A percentile compares a stretch with the other conserved stretches of the same genome.
Evolutionary conservation across 2,797 vertebrate species (phyloP).

Genomic region (Macroramphosus scolopax): DNA sequence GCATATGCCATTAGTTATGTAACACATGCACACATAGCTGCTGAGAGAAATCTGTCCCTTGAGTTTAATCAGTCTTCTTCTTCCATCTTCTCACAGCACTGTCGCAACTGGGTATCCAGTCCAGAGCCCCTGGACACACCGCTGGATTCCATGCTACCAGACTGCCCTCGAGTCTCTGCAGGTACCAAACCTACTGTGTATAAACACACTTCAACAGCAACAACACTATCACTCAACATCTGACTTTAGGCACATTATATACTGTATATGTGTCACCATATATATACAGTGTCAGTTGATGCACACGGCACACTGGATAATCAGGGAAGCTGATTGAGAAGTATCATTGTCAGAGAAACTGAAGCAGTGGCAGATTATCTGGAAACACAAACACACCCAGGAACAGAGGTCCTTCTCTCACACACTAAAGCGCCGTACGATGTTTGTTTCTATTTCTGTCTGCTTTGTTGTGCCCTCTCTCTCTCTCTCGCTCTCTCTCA

Average conservation of each 20-base stretch:
- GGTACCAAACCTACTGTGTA: constrained; percentile 72
- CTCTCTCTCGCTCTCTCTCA: constrained; percentile 44
- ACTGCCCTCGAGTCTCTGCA: constrained; percentile 95
- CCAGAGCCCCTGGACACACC: constrained; percentile 89
- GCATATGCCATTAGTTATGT: too few species aligned
- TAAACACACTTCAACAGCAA: constrained; percentile 4
- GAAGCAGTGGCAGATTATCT: constrained; percentile 45
- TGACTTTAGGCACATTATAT: too few species aligned
- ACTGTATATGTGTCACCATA: too few species aligned
- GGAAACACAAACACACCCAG: constrained; percentile 29
- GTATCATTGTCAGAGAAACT: constrained; percentile 40
- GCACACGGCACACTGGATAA: too few species aligned
- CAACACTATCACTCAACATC: neutral
- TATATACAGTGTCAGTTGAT: too few species aligned
- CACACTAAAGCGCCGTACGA: constrained; percentile 20
- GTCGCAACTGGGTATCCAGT: constrained; percentile 97
- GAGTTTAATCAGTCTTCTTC: constrained; percentile 1
- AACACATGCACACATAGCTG: too few species aligned
- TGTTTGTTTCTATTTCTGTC: constrained; percentile 39
- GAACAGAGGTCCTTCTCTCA: constrained; percentile 20
- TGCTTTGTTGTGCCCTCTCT: constrained; percentile 12
- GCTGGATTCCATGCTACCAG: constrained; percentile 92
- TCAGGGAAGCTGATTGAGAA: constrained; percentile 31
- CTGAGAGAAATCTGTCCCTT: too few species aligned
- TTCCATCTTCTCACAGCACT: constrained; percentile 78